Conservation (phyloP, 30 jellyfish, hydroid and myxozoan species). For the Catostylus mosaicus region DNA sequence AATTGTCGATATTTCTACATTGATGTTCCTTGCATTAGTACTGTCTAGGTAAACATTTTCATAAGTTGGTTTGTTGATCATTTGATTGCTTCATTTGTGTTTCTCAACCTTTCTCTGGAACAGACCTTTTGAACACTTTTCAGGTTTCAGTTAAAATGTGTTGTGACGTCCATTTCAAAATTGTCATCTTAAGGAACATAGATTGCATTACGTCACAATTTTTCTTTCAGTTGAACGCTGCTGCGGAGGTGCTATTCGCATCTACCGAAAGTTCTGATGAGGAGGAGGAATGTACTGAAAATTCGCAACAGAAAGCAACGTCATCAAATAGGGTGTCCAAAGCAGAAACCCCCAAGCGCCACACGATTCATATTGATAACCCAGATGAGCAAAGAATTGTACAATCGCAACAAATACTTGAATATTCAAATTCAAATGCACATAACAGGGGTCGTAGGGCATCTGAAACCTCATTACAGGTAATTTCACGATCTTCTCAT, state of each 20-base stretch:
- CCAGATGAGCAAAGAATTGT: conserved; percentile 69
- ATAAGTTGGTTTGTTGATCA: no score
- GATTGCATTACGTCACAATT: no score
- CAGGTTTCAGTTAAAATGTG: no score
- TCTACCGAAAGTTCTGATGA: conserved; percentile 44
- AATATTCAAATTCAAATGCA: conserved; percentile 3
- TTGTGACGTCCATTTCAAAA: no score
- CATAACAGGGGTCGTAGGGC: conserved; percentile 49
- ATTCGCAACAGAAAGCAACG: not conserved
- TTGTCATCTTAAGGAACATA: no score
- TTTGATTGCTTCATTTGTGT: no score
- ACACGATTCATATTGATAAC: conserved; percentile 86
- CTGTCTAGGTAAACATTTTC: no score
- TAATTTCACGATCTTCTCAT: not conserved
- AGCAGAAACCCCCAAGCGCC: conserved; percentile 58
- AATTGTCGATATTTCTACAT: no score
- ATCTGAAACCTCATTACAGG: conserved; percentile 57
- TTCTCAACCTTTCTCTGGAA: no score
- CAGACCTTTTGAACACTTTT: no score
- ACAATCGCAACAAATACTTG: conserved; percentile 24
- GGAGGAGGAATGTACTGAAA: conserved; percentile 12
- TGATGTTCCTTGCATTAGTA: no score
- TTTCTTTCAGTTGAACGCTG: conserved; percentile 64
- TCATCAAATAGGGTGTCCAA: not conserved
- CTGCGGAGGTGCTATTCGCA: conserved; percentile 47